Conservation (phyloP, 2,113 vertebrate genomes). For the Protobothrops mucrosquamatus region DNA sequence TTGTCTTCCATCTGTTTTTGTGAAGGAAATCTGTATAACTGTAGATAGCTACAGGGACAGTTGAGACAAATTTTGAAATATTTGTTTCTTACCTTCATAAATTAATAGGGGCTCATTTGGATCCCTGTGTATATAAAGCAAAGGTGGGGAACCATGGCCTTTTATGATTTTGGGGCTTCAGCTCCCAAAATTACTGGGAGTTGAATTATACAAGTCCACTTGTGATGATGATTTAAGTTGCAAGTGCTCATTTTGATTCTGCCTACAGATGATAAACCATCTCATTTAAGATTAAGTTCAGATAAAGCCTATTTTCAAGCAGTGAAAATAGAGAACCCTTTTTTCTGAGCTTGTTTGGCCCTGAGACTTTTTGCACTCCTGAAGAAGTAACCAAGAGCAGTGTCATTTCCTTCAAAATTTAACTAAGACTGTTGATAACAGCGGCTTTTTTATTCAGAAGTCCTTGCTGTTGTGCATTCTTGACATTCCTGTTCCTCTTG, state of each 20-base stretch:
- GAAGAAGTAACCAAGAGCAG: neutral
- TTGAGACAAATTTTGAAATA: conserved; percentile 38
- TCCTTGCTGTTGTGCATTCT: neutral
- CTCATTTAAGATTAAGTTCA: neutral
- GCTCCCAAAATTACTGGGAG: neutral
- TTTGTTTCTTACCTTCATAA: conserved; percentile 55
- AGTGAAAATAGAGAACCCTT: neutral
- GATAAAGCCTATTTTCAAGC: neutral
- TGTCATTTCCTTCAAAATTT: neutral
- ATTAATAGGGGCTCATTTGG: conserved; percentile 60
- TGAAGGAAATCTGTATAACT: conserved; percentile 19
- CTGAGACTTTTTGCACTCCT: neutral
- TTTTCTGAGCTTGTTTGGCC: neutral
- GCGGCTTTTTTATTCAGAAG: neutral
- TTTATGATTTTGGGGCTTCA: neutral
- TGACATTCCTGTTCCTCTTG: neutral
- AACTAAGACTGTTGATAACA: neutral
- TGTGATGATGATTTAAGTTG: neutral
- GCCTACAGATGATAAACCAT: neutral
- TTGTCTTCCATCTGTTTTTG: conserved; percentile 23
- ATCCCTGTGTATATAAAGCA: neutral
- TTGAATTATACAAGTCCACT: neutral
- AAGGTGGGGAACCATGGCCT: neutral
- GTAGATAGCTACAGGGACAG: conserved; percentile 14
- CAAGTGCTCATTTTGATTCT: neutral